phyloP scores from a whole-genome alignment of 2,888 invertebrate genomes.

The Lycia hirtaria region DNA sequence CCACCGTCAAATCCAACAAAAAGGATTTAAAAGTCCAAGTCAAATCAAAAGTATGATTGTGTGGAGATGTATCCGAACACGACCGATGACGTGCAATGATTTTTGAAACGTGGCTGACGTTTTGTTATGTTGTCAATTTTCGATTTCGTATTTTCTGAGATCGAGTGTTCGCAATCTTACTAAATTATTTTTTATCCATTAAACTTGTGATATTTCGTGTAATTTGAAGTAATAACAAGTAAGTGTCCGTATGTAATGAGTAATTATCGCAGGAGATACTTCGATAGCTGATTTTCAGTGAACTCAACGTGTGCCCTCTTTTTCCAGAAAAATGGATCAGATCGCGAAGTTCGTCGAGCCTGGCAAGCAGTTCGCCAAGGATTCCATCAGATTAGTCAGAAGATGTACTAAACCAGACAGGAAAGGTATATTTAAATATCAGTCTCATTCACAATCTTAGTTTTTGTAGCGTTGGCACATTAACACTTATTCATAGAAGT shows the following conservation, averaged over 20 bases:
- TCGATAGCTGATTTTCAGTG: neutral
- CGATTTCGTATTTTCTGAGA: constrained; percentile 38
- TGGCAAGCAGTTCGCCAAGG: constrained; percentile 98
- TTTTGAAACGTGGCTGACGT: constrained; percentile 82
- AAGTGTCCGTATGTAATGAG: constrained; percentile 8
- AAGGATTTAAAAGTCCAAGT: too few relatives aligned
- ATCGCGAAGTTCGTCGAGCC: constrained; percentile 97
- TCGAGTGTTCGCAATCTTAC: constrained; percentile 35
- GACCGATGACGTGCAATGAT: constrained; percentile 73
- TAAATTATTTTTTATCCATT: constrained; percentile 21
- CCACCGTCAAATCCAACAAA: too few relatives aligned
- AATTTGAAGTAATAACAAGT: constrained; percentile 7
- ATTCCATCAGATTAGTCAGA: constrained; percentile 98
- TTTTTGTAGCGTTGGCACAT: constrained; percentile 7
- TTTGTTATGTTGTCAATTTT: constrained; percentile 54
- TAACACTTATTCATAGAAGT: too few relatives aligned
- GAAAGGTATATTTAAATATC: constrained; percentile 89
- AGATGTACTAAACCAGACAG: constrained; percentile 99
- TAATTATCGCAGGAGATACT: neutral
- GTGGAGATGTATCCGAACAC: constrained; percentile 52
- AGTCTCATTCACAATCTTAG: constrained; percentile 19
- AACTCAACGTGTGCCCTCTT: constrained; percentile 30
- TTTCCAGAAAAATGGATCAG: constrained; percentile 95
- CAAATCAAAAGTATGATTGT: neutral
- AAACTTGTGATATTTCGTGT: neutral